Conservation (phyloP, 2,113 vertebrate species). For the Neodontobutis hainanensis region DNA sequence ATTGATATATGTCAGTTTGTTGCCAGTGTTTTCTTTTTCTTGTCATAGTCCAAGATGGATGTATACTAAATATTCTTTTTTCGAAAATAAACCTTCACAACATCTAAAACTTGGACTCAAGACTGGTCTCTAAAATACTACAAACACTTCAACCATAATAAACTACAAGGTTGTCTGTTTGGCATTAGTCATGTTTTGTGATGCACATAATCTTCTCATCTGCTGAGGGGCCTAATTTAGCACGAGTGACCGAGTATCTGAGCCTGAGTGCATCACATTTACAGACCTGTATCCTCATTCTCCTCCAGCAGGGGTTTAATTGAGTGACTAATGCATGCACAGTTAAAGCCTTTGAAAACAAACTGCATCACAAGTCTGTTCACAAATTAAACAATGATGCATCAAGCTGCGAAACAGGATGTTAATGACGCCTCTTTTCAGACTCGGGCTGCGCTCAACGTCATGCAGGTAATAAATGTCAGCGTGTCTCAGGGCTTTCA, state of each 20-base stretch:
- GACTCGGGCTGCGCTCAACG: neutral
- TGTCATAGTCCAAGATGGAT: too few species aligned
- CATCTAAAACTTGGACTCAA: neutral
- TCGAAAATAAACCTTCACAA: too few species aligned
- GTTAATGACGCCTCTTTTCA: constrained; percentile 2
- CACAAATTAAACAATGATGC: constrained; percentile 46
- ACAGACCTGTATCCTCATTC: constrained; percentile 51
- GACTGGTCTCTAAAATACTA: neutral
- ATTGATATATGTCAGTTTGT: too few species aligned
- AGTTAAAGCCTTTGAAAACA: constrained; percentile 39
- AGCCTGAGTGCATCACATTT: constrained; percentile 44
- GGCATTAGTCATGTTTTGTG: constrained; percentile 14
- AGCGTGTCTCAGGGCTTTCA: neutral
- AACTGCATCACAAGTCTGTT: constrained; percentile 32
- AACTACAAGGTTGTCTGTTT: neutral
- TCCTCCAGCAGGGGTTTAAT: constrained; percentile 56
- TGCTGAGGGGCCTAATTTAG: constrained; percentile 24
- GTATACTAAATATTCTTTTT: too few species aligned
- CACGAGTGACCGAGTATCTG: neutral
- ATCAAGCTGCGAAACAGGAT: constrained; percentile 17
- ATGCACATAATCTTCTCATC: constrained; percentile 42
- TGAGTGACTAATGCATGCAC: constrained; percentile 49
- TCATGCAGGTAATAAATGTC: neutral
- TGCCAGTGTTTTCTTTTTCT: too few species aligned
- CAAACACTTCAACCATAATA: too few species aligned